A percentile compares a stretch with the other conserved stretches of the same genome.
Conservation (phyloP, 2,113 vertebrate species). For the Vulpes ferrilata region DNA sequence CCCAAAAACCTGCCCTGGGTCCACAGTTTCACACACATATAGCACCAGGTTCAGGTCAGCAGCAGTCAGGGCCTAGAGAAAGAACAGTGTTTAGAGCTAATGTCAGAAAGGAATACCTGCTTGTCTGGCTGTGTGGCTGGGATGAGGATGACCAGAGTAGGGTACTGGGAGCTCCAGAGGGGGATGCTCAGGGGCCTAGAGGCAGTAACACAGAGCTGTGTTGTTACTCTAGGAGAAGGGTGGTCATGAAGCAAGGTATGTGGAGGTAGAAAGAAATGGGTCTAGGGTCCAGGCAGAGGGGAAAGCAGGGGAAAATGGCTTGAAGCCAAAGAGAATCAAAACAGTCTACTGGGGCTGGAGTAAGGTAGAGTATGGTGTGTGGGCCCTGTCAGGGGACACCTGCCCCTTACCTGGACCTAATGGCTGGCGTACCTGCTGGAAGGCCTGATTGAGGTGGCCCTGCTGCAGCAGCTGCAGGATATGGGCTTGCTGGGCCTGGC, state of each 20-base stretch:
- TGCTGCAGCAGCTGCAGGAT: conserved; percentile 97
- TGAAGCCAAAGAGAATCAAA: neutral
- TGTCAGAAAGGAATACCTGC: neutral
- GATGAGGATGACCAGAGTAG: neutral
- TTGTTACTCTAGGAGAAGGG: neutral
- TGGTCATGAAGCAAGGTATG: neutral
- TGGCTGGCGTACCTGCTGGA: conserved; percentile 93
- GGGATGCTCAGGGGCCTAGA: conserved; percentile 86
- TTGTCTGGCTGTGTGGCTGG: neutral
- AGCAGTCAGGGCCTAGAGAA: conserved; percentile 95
- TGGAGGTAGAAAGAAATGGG: neutral
- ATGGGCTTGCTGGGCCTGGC: conserved; percentile 96
- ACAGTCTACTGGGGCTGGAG: neutral
- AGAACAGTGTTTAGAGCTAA: conserved; percentile 39
- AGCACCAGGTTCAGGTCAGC: conserved; percentile 97
- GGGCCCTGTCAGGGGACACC: neutral
- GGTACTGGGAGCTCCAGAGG: neutral
- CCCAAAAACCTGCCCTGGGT: conserved; percentile 97
- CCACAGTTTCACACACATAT: conserved; percentile 98
- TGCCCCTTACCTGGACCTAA: no score
- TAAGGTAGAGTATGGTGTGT: rapidly evolving
- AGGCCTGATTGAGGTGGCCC: conserved; percentile 98
- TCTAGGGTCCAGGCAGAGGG: neutral
- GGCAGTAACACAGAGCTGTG: conserved; percentile 7
- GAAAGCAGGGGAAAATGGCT: neutral